A percentile compares a stretch with the other conserved stretches of the same genome.
These are phyloP conservation scores for Acronicta alni DNA, from an alignment of 2,888 invertebrate species.

Conservation along the genomic window DNA sequence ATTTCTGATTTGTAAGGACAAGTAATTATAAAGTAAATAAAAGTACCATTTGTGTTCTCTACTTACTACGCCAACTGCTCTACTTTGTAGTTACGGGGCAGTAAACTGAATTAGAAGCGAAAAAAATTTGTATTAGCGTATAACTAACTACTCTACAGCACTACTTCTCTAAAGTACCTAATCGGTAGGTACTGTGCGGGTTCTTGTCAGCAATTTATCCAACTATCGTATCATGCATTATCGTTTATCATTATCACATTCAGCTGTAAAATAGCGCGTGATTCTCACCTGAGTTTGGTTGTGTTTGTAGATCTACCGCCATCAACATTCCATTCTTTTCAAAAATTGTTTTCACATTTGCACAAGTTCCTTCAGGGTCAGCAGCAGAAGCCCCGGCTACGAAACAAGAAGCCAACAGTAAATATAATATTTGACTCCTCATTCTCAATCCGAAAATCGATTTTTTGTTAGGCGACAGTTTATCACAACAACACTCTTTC, in stretches of 20 bases:
- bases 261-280: conserved; percentile 66
- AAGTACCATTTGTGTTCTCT: conserved; percentile 9
- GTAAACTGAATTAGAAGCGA: conserved; percentile 16
- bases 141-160: conserved; percentile 7
- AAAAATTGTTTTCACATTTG: conserved; percentile 85
- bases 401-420: conserved; percentile 79
- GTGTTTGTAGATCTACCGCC: conserved; percentile 82
- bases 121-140: conserved; percentile 16
- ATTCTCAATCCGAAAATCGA: conserved; percentile 87
- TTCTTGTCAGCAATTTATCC: conserved; percentile 28
- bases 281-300: conserved; percentile 88
- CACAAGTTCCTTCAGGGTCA: conserved; percentile 83
- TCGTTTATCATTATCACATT: conserved; percentile 74
- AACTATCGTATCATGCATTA: conserved; percentile 65
- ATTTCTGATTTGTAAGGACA: conserved; percentile 30
- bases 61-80: conserved; percentile 19
- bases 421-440: conserved; percentile 83
- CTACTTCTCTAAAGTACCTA: conserved; percentile 1
- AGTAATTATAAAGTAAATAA: conserved; percentile 3
- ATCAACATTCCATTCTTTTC: conserved; percentile 86
- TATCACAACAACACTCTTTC: conserved; percentile 86
- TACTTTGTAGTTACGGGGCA: conserved; percentile 20
- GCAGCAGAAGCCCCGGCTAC: conserved; percentile 74
- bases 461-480: conserved; percentile 87
- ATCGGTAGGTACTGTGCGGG: not conserved